phyloP scores from a whole-genome alignment of 2,888 invertebrate species.

The Andrena haemorrhoa region DNA sequence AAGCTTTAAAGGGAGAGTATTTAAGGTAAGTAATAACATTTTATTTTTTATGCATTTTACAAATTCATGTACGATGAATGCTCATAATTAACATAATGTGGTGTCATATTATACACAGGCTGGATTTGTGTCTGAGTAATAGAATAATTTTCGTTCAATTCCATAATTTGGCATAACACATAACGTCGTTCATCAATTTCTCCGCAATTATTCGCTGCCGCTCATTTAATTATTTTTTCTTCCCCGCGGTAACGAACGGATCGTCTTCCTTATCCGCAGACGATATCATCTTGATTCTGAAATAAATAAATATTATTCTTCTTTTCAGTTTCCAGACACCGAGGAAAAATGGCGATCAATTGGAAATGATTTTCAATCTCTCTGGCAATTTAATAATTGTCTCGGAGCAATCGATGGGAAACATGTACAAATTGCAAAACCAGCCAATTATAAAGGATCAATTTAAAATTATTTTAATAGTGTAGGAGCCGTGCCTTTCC shows the following conservation, averaged over 20 bases:
- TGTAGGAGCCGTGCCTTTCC: too few species aligned
- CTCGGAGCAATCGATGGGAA: slow-evolving; percentile 14
- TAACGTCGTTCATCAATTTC: too few species aligned
- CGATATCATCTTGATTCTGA: slow-evolving; percentile 1
- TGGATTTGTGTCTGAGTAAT: too few species aligned
- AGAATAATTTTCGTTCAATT: too few species aligned
- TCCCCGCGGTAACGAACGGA: not conserved
- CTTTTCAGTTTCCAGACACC: slow-evolving; percentile 1
- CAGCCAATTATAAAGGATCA: too few species aligned
- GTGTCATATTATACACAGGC: too few species aligned
- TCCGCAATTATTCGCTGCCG: slow-evolving; percentile 6
- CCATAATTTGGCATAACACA: too few species aligned
- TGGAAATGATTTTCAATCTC: slow-evolving; percentile 6
- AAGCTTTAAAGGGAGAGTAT: slow-evolving; percentile 1
- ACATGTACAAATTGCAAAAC: slow-evolving; percentile 7
- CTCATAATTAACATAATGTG: too few species aligned
- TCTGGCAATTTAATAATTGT: slow-evolving; percentile 23
- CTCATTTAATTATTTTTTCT: slow-evolving; percentile 6
- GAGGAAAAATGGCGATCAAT: not conserved
- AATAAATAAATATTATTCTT: slow-evolving; percentile 6
- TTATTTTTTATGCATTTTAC: too few species aligned
- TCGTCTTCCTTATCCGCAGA: not conserved
- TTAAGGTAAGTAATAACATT: too few species aligned
- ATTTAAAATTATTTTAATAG: too few species aligned
- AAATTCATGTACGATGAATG: too few species aligned